Evolutionary conservation across 64 coral and sea anemone genomes (phyloP).

Genomic region (Montipora sp.): DNA sequence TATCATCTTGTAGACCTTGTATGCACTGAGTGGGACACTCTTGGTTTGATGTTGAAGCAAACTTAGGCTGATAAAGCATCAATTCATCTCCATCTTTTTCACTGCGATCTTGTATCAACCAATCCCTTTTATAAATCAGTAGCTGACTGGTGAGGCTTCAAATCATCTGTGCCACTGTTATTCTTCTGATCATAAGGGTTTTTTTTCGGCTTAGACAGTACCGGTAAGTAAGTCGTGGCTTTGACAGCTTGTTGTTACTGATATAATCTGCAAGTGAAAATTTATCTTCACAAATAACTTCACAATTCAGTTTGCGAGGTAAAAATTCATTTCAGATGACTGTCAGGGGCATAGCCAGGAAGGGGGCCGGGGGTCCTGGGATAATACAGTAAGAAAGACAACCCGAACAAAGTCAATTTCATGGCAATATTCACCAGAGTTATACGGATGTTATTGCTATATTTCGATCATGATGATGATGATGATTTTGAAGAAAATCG

Average conservation of each 20-base stretch:
- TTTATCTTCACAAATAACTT: neutral
- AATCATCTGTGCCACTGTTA: neutral
- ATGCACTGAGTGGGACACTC: neutral
- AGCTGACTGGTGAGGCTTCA: neutral
- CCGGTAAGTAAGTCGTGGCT: neutral
- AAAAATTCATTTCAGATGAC: slow-evolving; percentile 10
- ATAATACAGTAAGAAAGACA: too few species aligned
- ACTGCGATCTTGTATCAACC: neutral
- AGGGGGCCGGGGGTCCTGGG: too few species aligned
- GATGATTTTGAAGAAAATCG: too few species aligned
- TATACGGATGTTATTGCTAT: too few species aligned
- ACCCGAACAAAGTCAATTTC: too few species aligned
- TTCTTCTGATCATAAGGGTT: neutral
- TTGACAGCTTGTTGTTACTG: neutral
- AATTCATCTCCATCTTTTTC: neutral
- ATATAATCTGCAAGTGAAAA: slow-evolving; percentile 17
- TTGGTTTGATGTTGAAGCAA: neutral
- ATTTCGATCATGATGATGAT: too few species aligned
- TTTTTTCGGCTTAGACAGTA: neutral
- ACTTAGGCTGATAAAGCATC: neutral
- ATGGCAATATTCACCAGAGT: too few species aligned
- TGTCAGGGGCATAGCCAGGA: neutral
- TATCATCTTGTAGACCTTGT: neutral
- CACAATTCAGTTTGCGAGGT: slow-evolving; percentile 7
- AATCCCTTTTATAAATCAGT: neutral